Conservation (phyloP, 2,888 invertebrate genomes). For the Xylophagus ater region DNA sequence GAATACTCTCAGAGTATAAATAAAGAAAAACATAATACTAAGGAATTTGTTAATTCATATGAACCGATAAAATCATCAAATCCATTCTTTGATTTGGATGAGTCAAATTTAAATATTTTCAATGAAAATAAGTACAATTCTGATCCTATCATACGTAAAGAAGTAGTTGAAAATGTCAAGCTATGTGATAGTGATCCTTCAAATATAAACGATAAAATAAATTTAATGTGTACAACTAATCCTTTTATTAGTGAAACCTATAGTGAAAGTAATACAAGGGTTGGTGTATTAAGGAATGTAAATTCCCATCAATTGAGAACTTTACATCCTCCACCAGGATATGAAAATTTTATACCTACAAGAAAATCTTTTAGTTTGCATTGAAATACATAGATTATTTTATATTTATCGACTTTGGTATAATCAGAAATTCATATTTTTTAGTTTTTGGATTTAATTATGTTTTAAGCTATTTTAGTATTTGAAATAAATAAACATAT, state of each 20-base stretch:
- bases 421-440: too few species aligned
- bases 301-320: too few species aligned
- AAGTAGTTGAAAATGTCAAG: too few species aligned
- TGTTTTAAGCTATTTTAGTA: too few species aligned
- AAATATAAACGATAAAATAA: not conserved
- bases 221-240: not conserved
- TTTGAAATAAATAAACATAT: too few species aligned
- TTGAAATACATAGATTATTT: too few species aligned
- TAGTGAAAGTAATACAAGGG: not conserved
- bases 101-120: not conserved
- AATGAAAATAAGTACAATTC: not conserved
- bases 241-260: not conserved
- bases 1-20: not conserved
- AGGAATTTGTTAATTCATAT: not conserved
- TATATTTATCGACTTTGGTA: too few species aligned
- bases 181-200: not conserved
- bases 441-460: too few species aligned
- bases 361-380: too few species aligned
- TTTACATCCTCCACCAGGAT: constrained; percentile 6
- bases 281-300: too few species aligned
- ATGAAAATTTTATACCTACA: constrained; percentile 2
- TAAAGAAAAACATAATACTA: too few species aligned
- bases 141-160: not conserved
- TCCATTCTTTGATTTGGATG: not conserved
- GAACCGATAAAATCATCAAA: constrained; percentile 1